Evolutionary conservation across 1,140 invertebrate genomes (phyloP).

Genomic region (Caerostris darwini): DNA sequence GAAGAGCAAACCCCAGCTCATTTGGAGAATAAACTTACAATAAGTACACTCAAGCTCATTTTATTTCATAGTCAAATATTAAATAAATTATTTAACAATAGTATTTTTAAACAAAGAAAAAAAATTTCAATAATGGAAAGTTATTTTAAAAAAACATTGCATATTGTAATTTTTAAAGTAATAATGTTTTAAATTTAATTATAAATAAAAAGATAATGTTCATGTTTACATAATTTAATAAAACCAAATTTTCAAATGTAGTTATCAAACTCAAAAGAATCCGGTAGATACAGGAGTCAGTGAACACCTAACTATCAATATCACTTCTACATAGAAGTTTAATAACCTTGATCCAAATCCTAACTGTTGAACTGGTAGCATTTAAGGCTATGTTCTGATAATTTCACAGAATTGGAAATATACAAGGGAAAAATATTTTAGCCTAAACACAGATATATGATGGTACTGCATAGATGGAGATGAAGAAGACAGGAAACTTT

Average conservation of each 20-base stretch:
- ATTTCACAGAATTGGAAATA: conserved; percentile 63
- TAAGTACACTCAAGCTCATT: conserved; percentile 10
- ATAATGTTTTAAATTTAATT: not conserved
- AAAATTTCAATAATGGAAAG: not conserved
- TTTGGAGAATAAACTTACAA: not conserved
- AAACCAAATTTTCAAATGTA: too few species aligned
- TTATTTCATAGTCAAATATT: not conserved
- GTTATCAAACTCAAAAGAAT: conserved; percentile 9
- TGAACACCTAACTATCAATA: conserved; percentile 61
- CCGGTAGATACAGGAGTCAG: conserved; percentile 51
- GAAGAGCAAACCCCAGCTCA: not conserved
- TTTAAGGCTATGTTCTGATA: conserved; percentile 58
- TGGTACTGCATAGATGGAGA: conserved; percentile 76
- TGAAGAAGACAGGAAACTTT: conserved; percentile 65
- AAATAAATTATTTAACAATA: too few species aligned
- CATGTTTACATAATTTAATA: not conserved
- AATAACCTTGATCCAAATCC: conserved; percentile 50
- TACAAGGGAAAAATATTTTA: conserved; percentile 72
- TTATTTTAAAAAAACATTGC: not conserved
- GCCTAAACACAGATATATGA: conserved; percentile 67
- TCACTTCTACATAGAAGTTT: conserved; percentile 69
- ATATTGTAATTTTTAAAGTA: not conserved
- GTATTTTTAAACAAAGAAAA: too few species aligned
- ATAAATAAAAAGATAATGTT: not conserved
- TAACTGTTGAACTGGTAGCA: conserved; percentile 67